Percentiles rank a stretch among this genome's conserved stretches.
Conservation (phyloP, 2,113 vertebrate species). For the Gulo gulo region DNA sequence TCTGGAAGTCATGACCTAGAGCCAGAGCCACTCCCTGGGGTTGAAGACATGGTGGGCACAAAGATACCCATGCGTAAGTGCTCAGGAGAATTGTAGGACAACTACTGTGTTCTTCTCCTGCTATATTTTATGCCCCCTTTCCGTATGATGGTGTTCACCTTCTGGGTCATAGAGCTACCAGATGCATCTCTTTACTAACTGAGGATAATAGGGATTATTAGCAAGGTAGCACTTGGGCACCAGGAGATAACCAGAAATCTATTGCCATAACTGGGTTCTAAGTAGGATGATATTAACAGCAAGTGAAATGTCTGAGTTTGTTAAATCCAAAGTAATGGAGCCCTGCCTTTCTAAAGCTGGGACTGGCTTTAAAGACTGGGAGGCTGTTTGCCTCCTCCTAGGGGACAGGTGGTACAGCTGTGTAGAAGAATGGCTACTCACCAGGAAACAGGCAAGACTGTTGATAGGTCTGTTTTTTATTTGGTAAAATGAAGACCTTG, state of each 20-base stretch:
- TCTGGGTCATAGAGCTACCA: background rate
- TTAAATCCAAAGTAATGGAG: background rate
- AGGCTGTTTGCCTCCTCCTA: background rate
- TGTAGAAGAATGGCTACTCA: background rate
- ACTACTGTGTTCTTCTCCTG: background rate
- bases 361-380: background rate
- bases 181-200: background rate
- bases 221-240: background rate
- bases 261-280: background rate
- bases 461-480: background rate
- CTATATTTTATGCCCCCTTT: background rate
- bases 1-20: background rate
- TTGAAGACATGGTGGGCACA: background rate
- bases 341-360: background rate
- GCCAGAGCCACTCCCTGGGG: background rate
- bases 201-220: background rate
- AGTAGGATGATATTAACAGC: background rate
- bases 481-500: background rate
- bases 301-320: background rate
- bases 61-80: background rate
- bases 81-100: background rate
- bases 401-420: background rate
- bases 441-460: background rate
- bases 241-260: background rate
- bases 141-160: background rate